Base-by-base conservation (phyloP, 2,888 invertebrate species). In the Tipula lateralis region DNA sequence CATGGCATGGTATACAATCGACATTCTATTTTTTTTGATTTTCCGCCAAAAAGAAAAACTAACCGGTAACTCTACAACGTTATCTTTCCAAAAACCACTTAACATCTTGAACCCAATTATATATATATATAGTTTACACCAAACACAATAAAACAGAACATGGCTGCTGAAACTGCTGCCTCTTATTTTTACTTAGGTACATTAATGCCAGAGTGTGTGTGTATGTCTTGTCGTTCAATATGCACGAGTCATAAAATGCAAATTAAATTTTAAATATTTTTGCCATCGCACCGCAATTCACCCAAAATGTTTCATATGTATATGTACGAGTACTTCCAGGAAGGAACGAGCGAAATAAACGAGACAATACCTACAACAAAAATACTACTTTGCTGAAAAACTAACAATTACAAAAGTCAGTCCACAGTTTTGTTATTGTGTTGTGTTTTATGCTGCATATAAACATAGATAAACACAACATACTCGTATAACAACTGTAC, bases 71-170 rank as follows among this genome's bases (percentile, higher is more conserved):
- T 66, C 24, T 66, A 19, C 66, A 66, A 24, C 9, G 66, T 66
- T 66, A 66, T 66, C 24, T 66, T 24, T 24, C 12, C 3, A 66
- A 66, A 66, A 66, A 66, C 66, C 66, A 66, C 66, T 66, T 66
- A 66, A 66, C 24, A 66, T 66, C 66, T 66, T 66, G 66, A 66
- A 66, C 66, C 66, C 66, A 66, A 66, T 66, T 50, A 50, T 50
- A 50, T 16, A 16, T 39, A 0, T 39, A 39, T 3, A 39, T 13
- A 39, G 2, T 39, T 0, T 44, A 44, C 2, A 44, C 44, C 16
- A 16, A 13, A 36, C 39, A 13, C 13, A 44, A n/a, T n/a, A n/a
- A 44, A 44, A 44, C 5, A 16, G 5, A 66, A 24, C 19, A 66
- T 66, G 66, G 66, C 66, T n/a, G n/a, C n/a, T 24, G 66, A 66